These are phyloP conservation scores for Arbacia lixula DNA, from an alignment of 53 echinoderm and acorn worm genomes.

Conservation along the genomic window DNA sequence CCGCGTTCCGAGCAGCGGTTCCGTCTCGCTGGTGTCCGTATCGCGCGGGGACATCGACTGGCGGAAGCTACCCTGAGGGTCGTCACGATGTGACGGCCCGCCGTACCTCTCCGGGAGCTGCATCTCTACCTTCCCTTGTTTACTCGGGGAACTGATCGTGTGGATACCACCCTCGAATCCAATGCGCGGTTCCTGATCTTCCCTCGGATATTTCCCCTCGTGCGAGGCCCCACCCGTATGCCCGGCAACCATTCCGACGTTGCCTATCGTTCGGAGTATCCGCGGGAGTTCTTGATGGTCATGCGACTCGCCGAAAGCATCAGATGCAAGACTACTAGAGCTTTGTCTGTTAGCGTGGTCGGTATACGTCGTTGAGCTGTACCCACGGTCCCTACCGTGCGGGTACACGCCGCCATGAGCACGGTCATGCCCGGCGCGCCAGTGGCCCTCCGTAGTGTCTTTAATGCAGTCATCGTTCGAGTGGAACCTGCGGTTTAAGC, in stretches of 20 bases:
- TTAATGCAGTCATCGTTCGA: conserved; percentile 43
- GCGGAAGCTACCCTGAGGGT: conserved; percentile 43
- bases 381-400: conserved; percentile 50
- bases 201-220: neutral
- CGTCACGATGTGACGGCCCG: conserved; percentile 38
- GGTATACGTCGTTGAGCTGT: conserved; percentile 73
- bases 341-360: conserved; percentile 80
- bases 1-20: conserved; percentile 71
- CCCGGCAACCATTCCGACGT: conserved; percentile 66
- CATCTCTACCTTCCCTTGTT: conserved; percentile 24
- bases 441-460: conserved; percentile 35
- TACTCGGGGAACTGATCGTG: conserved; percentile 39
- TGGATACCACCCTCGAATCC: conserved; percentile 35
- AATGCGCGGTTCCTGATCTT: conserved; percentile 16
- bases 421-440: conserved; percentile 30
- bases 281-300: conserved; percentile 64
- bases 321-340: conserved; percentile 81
- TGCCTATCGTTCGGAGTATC: conserved; percentile 67
- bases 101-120: conserved; percentile 25
- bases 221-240: conserved; percentile 58
- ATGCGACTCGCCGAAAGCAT: conserved; percentile 64
- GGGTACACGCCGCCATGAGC: conserved; percentile 5
- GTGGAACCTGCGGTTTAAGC: conserved; percentile 39
- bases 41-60: conserved; percentile 52
- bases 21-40: conserved; percentile 77